Percentiles rank a stretch among this genome's conserved stretches.
These are phyloP conservation scores for Trissolcus japonicus DNA, from an alignment of 2,888 invertebrate species.

Conservation along the genomic window DNA sequence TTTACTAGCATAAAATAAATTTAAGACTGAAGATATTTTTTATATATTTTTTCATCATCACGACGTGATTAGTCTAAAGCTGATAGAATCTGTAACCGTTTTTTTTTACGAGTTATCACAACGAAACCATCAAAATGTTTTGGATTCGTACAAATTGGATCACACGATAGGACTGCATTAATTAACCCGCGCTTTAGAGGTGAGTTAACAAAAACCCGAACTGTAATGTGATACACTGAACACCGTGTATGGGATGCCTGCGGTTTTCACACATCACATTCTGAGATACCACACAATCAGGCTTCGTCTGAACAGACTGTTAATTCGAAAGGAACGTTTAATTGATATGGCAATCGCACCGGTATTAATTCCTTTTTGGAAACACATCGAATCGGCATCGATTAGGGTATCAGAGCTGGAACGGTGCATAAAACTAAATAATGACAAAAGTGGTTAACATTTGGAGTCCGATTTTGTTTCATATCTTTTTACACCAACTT, in stretches of 20 bases:
- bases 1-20: no score
- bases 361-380: slow-evolving; percentile 20
- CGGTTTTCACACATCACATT: slow-evolving; percentile 43
- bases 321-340: slow-evolving; percentile 37
- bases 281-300: slow-evolving; percentile 23
- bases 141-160: slow-evolving; percentile 42
- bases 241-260: slow-evolving; percentile 45
- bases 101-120: slow-evolving; percentile 26
- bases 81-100: slow-evolving; percentile 1
- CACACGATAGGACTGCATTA: slow-evolving; percentile 41
- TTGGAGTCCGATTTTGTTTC: no score
- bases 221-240: slow-evolving; percentile 36
- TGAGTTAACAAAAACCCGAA: slow-evolving; percentile 43
- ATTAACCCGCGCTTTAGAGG: slow-evolving; percentile 35
- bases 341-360: slow-evolving; percentile 8
- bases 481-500: no score
- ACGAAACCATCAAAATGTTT: slow-evolving; percentile 38
- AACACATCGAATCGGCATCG: slow-evolving; percentile 9
- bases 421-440: neutral
- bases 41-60: no score
- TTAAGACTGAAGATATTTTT: no score
- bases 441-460: no score
- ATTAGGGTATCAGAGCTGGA: slow-evolving; percentile 2
- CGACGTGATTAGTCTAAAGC: neutral
- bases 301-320: slow-evolving; percentile 13